Percentiles rank a stretch among this genome's conserved stretches.
Conservation (phyloP, 2,113 vertebrate genomes). For the Phoxinus phoxinus region DNA sequence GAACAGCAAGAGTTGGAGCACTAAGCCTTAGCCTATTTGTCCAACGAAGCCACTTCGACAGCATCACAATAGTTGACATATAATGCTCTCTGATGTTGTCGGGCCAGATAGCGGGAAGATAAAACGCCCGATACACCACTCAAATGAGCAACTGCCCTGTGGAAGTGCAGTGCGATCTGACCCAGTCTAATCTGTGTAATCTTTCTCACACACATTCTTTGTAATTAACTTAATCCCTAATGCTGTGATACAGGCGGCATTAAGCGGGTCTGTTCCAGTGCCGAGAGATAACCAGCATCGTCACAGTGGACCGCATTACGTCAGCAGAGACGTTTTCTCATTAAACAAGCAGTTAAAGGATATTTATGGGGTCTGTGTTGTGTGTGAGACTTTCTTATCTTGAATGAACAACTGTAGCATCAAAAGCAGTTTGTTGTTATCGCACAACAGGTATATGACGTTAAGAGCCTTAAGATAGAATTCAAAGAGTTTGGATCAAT, state of each 20-base stretch:
- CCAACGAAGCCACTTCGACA: constrained; percentile 41
- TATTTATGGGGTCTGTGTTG: background rate
- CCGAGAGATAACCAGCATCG: background rate
- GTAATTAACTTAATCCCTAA: constrained; percentile 48
- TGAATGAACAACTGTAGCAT: constrained; percentile 24
- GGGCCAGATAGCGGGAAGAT: constrained; percentile 18
- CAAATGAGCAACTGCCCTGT: constrained; percentile 15
- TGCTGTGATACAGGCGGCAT: constrained; percentile 5
- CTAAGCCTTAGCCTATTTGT: constrained; percentile 51
- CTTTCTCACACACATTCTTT: constrained; percentile 28
- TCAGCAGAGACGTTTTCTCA: constrained; percentile 34
- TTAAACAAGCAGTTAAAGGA: constrained; percentile 22
- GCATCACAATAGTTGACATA: constrained; percentile 34
- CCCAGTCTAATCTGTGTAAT: constrained; percentile 41
- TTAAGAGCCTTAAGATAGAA: background rate
- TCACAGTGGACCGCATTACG: background rate
- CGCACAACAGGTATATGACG: background rate
- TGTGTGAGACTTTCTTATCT: constrained; percentile 33
- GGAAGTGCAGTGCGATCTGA: background rate
- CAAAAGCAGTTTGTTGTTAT: constrained; percentile 1
- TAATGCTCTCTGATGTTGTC: constrained; percentile 23
- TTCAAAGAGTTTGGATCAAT: background rate
- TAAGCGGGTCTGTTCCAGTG: constrained; percentile 17
- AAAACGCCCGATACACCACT: background rate
- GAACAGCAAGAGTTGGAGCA: constrained; percentile 46